Conservation (phyloP, 2,888 invertebrate species). For the Esperia sulphurella region DNA sequence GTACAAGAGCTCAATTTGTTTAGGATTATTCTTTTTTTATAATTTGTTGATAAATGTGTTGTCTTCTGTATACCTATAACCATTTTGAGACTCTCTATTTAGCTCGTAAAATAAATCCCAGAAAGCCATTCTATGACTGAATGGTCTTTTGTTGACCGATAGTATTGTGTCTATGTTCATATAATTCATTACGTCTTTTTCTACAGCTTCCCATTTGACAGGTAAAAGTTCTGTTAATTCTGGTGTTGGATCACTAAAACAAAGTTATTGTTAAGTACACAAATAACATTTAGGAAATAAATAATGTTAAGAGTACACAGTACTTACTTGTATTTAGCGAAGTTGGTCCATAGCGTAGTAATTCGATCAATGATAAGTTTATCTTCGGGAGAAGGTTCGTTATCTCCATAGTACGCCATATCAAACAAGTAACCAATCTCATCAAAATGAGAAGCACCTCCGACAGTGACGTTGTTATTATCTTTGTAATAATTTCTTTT, state of each 20-base stretch:
- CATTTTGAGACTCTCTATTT: slow-evolving; percentile 6
- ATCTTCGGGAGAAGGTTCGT: slow-evolving; percentile 28
- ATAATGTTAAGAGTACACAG: background rate
- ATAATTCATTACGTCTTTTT: slow-evolving; percentile 11
- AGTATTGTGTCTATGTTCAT: slow-evolving; percentile 12
- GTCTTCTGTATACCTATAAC: background rate
- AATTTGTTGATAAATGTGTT: background rate
- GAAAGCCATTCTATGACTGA: slow-evolving; percentile 13
- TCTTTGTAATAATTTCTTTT: slow-evolving; percentile 27
- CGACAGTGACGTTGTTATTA: slow-evolving; percentile 19
- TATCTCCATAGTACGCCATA: slow-evolving; percentile 8
- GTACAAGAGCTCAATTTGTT: too few species aligned
- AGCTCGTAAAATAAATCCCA: slow-evolving; percentile 16
- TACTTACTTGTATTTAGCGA: slow-evolving; percentile 50
- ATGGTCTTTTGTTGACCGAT: slow-evolving; percentile 9
- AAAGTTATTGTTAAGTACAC: background rate
- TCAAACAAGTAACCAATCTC: slow-evolving; percentile 51
- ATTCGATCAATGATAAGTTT: slow-evolving; percentile 41
- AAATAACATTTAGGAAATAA: background rate
- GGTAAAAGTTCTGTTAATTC: slow-evolving; percentile 19
- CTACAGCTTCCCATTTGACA: slow-evolving; percentile 17
- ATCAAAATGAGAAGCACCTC: slow-evolving; percentile 41
- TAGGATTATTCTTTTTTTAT: too few species aligned
- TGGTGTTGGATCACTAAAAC: slow-evolving; percentile 25
- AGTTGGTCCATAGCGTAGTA: slow-evolving; percentile 60